Percentiles rank a stretch among this genome's conserved stretches.
Conservation (phyloP, 2,113 vertebrate genomes). For the Heloderma charlesbogerti region DNA sequence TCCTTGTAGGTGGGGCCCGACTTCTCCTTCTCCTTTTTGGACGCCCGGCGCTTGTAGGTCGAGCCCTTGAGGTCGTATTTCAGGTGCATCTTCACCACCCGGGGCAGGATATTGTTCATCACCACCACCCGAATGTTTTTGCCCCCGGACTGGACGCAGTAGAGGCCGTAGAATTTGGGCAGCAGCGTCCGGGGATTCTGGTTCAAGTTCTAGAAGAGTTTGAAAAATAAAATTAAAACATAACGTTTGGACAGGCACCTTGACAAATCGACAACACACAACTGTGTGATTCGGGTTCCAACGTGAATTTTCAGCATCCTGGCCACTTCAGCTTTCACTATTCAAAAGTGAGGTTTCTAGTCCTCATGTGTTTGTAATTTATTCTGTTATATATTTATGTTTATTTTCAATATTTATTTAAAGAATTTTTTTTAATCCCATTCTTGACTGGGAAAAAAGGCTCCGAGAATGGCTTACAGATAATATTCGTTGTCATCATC, state of each 20-base stretch:
- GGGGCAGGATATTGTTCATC: slow-evolving; percentile 98
- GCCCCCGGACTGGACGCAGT: slow-evolving; percentile 96
- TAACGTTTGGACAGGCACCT: too few species aligned
- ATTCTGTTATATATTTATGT: too few species aligned
- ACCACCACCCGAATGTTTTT: slow-evolving; percentile 98
- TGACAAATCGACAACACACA: too few species aligned
- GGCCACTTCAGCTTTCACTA: too few species aligned
- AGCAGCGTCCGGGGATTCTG: slow-evolving; percentile 97
- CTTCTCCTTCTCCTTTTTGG: slow-evolving; percentile 96
- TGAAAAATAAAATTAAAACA: not conserved
- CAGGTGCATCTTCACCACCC: slow-evolving; percentile 96
- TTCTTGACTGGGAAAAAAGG: too few species aligned
- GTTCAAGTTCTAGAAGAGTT: slow-evolving; percentile 88
- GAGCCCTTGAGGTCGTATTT: slow-evolving; percentile 98
- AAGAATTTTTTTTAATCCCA: too few species aligned
- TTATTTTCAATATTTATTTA: too few species aligned
- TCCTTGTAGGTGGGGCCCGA: slow-evolving; percentile 94
- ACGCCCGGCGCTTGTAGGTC: slow-evolving; percentile 95
- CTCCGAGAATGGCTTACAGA: too few species aligned
- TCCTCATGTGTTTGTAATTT: not conserved
- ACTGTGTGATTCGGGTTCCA: not conserved
- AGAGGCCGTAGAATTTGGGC: slow-evolving; percentile 98
- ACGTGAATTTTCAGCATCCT: not conserved
- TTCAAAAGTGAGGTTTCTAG: not conserved
- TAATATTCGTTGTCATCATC: too few species aligned